phyloP scores from a whole-genome alignment of 2,797 vertebrate species.

The Pantherophis vulpinus region DNA sequence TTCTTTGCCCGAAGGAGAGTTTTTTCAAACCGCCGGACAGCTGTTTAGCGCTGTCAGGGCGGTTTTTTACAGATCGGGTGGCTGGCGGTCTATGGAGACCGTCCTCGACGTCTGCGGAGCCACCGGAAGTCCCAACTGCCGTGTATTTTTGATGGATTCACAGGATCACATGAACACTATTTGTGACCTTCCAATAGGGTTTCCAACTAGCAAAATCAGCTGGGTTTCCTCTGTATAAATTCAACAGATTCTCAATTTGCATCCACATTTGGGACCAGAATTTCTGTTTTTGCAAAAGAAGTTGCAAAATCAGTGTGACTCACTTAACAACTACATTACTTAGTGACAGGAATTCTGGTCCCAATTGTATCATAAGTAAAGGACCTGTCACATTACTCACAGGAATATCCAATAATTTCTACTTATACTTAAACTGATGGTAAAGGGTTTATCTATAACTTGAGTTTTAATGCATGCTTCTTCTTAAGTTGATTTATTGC shows the following conservation, averaged over 20 bases:
- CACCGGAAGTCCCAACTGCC: too few species aligned
- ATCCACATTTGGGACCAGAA: not conserved
- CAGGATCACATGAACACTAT: not conserved
- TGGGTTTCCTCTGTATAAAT: not conserved
- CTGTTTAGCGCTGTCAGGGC: too few species aligned
- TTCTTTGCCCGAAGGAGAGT: too few species aligned
- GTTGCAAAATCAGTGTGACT: not conserved
- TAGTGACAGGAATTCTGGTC: not conserved
- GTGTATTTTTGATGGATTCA: not conserved
- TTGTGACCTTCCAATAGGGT: not conserved
- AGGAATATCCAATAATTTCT: not conserved
- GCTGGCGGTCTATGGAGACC: too few species aligned
- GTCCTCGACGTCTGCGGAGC: too few species aligned
- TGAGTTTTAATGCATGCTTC: slow-evolving; percentile 8
- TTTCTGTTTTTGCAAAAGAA: not conserved
- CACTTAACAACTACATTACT: not conserved
- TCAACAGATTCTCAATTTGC: not conserved
- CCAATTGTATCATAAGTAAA: not conserved
- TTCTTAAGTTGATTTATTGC: slow-evolving; percentile 11
- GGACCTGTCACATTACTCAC: not conserved
- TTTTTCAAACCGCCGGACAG: too few species aligned
- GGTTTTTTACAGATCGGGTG: too few species aligned
- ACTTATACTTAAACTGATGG: not conserved
- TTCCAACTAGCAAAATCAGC: not conserved
- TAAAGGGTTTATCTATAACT: not conserved